Percentiles rank a stretch among this genome's conserved stretches.
phyloP scores from a whole-genome alignment of 2,797 vertebrate genomes.

The Cirrhinus molitorella region DNA sequence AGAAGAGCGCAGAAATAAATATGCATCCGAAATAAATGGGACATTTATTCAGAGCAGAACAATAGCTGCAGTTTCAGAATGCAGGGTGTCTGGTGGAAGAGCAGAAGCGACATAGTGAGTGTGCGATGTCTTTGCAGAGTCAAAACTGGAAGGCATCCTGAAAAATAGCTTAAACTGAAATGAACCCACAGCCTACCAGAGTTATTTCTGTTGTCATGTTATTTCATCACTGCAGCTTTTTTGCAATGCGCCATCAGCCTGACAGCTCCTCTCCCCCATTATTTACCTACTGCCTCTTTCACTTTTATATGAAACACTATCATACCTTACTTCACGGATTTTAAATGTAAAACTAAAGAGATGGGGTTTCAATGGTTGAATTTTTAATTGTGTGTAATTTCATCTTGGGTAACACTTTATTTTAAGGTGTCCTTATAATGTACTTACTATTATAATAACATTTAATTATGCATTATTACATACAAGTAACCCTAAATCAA shows the following conservation, averaged over 20 bases:
- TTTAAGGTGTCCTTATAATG: too few relatives aligned
- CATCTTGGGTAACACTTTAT: too few relatives aligned
- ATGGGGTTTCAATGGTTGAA: background rate
- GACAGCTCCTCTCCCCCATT: background rate
- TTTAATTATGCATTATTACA: too few relatives aligned
- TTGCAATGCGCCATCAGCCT: background rate
- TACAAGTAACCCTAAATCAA: too few relatives aligned
- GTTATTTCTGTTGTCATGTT: conserved; percentile 18
- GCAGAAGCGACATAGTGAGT: background rate
- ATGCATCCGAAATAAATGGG: background rate
- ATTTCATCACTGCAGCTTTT: background rate
- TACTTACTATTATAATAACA: too few relatives aligned
- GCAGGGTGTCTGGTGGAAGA: background rate
- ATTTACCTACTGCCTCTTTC: background rate
- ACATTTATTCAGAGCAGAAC: conserved; percentile 14
- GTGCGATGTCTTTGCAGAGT: background rate
- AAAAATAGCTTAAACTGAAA: conserved; percentile 15
- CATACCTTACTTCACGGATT: background rate
- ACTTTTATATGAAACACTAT: background rate
- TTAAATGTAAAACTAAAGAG: background rate
- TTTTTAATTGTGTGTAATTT: background rate
- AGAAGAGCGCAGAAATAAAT: background rate
- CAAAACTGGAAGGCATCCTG: background rate
- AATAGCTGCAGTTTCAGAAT: conserved; percentile 7
- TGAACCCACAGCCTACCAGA: background rate